Conservation (phyloP, 2,113 vertebrate genomes). For the Argyrosomus japonicus region DNA sequence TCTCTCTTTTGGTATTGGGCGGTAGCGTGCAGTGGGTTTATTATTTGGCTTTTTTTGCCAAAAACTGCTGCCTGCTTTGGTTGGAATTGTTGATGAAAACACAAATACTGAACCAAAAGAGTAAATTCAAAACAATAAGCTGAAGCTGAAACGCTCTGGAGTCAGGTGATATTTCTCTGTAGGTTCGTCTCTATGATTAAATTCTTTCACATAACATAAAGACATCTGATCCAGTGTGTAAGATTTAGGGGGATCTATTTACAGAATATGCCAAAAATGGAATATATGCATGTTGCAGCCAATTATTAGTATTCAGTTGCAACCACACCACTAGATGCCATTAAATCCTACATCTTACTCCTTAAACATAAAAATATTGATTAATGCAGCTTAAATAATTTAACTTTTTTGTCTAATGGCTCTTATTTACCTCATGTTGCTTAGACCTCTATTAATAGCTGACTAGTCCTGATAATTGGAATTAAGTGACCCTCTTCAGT, state of each 20-base stretch:
- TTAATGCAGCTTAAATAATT: slow-evolving; percentile 6
- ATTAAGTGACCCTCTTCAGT: not conserved
- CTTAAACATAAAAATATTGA: not conserved
- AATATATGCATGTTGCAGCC: too few species aligned
- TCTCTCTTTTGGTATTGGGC: not conserved
- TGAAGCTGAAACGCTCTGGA: not conserved
- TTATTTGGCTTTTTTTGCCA: too few species aligned
- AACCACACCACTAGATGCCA: too few species aligned
- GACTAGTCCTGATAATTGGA: slow-evolving; percentile 9
- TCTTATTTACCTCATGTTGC: not conserved
- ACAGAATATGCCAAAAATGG: not conserved
- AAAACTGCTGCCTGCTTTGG: not conserved
- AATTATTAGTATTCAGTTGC: too few species aligned
- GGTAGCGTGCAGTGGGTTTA: not conserved
- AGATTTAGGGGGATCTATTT: too few species aligned
- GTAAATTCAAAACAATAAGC: not conserved
- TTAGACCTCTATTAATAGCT: not conserved
- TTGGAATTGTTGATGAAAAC: not conserved
- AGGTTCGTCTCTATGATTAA: too few species aligned
- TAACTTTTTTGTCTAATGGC: not conserved
- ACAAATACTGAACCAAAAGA: not conserved
- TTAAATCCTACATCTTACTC: too few species aligned
- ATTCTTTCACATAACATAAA: not conserved
- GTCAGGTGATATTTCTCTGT: too few species aligned
- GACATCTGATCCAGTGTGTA: not conserved